These are phyloP conservation scores for Fregata magnificens DNA, from an alignment of 2,113 vertebrate species.

Conservation along the genomic window DNA sequence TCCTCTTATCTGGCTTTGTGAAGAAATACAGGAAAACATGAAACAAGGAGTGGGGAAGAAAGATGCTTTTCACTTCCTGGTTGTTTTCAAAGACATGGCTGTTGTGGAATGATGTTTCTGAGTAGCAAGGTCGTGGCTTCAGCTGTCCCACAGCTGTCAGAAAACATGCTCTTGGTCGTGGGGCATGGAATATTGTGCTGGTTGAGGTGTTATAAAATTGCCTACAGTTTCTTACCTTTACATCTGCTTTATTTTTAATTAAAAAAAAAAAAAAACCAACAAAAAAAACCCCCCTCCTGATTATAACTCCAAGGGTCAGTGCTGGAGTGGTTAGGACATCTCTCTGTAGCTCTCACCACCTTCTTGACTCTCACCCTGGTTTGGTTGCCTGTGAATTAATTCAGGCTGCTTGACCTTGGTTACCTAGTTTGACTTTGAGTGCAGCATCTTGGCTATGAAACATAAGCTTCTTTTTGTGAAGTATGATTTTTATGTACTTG, in stretches of 20 bases:
- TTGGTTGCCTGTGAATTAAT: background rate
- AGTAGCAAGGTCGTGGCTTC: background rate
- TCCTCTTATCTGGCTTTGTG: background rate
- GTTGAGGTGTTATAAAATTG: background rate
- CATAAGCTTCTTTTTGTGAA: background rate
- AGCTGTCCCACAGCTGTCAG: background rate
- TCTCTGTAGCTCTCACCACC: background rate
- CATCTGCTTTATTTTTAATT: background rate
- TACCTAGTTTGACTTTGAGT: background rate
- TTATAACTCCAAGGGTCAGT: background rate
- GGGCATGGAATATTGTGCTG: background rate
- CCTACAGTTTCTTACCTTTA: background rate
- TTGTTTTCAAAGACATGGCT: background rate
- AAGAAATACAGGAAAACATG: background rate
- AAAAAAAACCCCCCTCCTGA: background rate
- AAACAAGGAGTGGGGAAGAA: background rate
- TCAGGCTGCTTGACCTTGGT: background rate
- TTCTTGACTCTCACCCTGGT: background rate
- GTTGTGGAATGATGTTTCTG: background rate
- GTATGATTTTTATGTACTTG: background rate
- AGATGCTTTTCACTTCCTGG: background rate
- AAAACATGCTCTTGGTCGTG: background rate
- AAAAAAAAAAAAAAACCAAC: background rate
- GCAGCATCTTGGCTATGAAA: background rate
- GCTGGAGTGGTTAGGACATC: background rate